A percentile compares a stretch with the other conserved stretches of the same genome.
Conservation (phyloP, 2,797 vertebrate genomes). For the Leucoraja ocellata region DNA sequence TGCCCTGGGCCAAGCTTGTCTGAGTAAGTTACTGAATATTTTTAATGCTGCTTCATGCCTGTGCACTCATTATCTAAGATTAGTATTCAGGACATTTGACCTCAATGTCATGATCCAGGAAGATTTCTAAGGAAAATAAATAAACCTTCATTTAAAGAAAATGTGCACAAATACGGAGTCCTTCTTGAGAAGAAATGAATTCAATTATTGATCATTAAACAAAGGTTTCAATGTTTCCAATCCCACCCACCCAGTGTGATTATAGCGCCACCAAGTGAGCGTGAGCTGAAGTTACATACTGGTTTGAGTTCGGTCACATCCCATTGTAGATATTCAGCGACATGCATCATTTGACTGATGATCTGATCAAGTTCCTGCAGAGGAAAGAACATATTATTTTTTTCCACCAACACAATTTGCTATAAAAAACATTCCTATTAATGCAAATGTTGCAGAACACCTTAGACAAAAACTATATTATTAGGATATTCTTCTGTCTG, state of each 20-base stretch:
- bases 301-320: constrained; percentile 87
- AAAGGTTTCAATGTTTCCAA: background rate
- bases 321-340: constrained; percentile 92
- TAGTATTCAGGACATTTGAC: constrained; percentile 3
- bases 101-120: background rate
- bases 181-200: background rate
- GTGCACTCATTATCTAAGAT: background rate
- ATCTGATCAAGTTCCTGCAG: constrained; percentile 86
- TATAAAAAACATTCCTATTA: background rate
- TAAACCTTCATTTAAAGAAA: background rate
- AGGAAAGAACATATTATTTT: constrained; percentile 36
- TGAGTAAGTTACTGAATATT: constrained; percentile 27
- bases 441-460: background rate
- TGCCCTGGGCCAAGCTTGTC: background rate
- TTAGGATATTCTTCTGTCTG: background rate
- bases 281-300: constrained; percentile 55
- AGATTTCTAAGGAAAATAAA: background rate
- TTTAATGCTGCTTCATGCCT: background rate
- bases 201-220: background rate
- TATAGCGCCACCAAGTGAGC: constrained; percentile 33
- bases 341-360: constrained; percentile 93
- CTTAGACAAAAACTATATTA: background rate
- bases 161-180: background rate
- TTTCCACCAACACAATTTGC: background rate
- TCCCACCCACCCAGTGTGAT: background rate